These are phyloP conservation scores for Spea hammondii DNA, from an alignment of 2,797 vertebrate species.

Conservation along the genomic window DNA sequence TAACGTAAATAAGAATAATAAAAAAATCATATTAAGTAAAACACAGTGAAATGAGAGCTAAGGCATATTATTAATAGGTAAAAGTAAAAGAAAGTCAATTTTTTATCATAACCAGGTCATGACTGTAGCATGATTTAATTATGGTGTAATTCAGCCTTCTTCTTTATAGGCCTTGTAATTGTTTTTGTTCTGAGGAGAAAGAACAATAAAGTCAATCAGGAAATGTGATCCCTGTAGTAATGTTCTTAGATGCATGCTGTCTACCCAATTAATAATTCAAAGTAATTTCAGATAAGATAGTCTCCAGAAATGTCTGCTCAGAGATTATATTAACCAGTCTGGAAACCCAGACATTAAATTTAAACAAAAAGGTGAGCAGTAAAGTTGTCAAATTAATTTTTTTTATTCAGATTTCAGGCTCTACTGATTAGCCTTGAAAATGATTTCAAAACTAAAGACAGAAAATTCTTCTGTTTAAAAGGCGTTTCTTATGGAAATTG, in stretches of 20 bases:
- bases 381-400: slow-evolving; percentile 26
- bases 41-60: not conserved
- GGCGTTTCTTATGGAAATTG: no score
- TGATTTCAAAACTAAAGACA: slow-evolving; percentile 1
- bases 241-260: slow-evolving; percentile 82
- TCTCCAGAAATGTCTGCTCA: slow-evolving; percentile 65
- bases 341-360: slow-evolving; percentile 21
- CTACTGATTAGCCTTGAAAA: not conserved
- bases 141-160: slow-evolving; percentile 60
- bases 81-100: slow-evolving; percentile 16
- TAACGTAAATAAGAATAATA: no score
- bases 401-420: slow-evolving; percentile 16
- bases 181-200: slow-evolving; percentile 73
- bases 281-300: slow-evolving; percentile 79
- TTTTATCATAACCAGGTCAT: slow-evolving; percentile 70
- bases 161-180: slow-evolving; percentile 73
- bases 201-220: slow-evolving; percentile 78
- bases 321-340: slow-evolving; percentile 44
- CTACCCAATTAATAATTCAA: slow-evolving; percentile 83
- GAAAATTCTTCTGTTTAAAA: no score
- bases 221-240: slow-evolving; percentile 77
- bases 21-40: not conserved
- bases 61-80: slow-evolving; percentile 11
- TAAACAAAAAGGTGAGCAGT: slow-evolving; percentile 1
- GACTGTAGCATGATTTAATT: slow-evolving; percentile 65